Conservation (phyloP, 2,113 vertebrate species). For the Sclerurus mexicanus region DNA sequence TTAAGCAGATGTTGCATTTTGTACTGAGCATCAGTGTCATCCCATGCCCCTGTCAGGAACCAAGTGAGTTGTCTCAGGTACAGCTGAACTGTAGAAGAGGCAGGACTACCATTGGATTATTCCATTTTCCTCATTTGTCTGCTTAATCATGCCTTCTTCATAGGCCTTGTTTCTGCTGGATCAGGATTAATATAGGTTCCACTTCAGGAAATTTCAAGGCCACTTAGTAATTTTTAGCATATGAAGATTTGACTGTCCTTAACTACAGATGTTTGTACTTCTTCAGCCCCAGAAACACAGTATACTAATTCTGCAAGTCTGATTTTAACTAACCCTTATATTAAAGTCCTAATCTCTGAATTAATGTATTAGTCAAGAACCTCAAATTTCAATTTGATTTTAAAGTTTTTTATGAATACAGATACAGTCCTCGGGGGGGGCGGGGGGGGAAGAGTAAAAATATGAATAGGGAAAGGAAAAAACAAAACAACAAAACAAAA, state of each 20-base stretch:
- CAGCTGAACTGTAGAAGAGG: background rate
- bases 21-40: background rate
- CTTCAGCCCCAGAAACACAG: background rate
- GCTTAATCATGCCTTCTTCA: background rate
- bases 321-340: background rate
- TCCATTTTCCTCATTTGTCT: background rate
- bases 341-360: background rate
- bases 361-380: background rate
- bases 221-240: background rate
- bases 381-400: background rate
- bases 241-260: background rate
- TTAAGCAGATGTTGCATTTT: background rate
- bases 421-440: background rate
- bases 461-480: fast-evolving
- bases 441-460: background rate
- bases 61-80: background rate
- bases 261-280: fast-evolving
- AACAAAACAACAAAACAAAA: too few species aligned
- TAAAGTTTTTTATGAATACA: background rate
- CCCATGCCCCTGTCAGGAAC: background rate
- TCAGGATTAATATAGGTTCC: background rate
- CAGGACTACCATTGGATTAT: background rate
- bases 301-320: background rate
- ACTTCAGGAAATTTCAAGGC: background rate
- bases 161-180: background rate